Percentiles rank a stretch among this genome's conserved stretches.
These are phyloP conservation scores for Gymnobelideus leadbeateri DNA, from an alignment of 2,113 vertebrate species.

Conservation along the genomic window DNA sequence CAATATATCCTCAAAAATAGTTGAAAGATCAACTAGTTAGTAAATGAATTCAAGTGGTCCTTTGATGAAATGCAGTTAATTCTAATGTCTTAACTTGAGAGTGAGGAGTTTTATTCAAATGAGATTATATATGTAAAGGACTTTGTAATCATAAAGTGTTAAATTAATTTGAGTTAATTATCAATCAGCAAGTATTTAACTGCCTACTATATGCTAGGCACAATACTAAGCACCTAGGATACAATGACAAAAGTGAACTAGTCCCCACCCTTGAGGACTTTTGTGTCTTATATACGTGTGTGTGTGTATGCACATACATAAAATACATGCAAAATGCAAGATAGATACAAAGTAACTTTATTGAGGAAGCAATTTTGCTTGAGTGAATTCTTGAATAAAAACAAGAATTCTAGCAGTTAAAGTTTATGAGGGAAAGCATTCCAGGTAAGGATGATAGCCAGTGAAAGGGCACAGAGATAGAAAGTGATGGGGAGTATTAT, in stretches of 20 bases:
- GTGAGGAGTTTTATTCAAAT: slow-evolving; percentile 23
- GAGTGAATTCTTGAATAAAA: background rate
- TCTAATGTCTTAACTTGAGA: slow-evolving; percentile 39
- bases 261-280: background rate
- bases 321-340: too few species aligned
- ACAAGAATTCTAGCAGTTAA: background rate
- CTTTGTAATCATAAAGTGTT: background rate
- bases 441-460: too few species aligned
- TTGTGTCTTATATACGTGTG: too few species aligned
- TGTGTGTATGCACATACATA: too few species aligned
- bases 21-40: background rate
- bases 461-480: background rate
- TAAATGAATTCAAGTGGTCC: slow-evolving; percentile 53
- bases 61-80: slow-evolving; percentile 50
- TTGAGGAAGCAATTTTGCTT: background rate
- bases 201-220: background rate
- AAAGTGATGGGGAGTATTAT: background rate
- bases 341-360: too few species aligned
- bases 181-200: background rate
- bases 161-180: background rate
- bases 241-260: background rate
- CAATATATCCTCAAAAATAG: slow-evolving; percentile 39
- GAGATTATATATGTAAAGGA: background rate
- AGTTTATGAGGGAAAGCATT: background rate
- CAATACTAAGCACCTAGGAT: background rate